Evolutionary conservation across 2,113 vertebrate genomes (phyloP), one percentile per base, ranked within the genome.

Genomic region (Neomonachus schauinslandi): DNA sequence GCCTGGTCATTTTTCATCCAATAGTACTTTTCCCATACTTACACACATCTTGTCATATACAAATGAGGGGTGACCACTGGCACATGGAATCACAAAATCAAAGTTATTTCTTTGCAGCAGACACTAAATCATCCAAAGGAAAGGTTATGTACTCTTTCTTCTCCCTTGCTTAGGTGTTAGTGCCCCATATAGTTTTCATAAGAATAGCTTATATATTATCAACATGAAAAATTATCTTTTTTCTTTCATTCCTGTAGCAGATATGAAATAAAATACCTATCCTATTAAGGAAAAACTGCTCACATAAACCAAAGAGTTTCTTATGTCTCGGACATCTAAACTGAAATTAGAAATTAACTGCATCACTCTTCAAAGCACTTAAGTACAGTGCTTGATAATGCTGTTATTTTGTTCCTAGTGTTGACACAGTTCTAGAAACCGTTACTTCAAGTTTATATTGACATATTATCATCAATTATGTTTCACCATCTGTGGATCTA

Each of bases 401-500:
- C 51, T 95, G 57, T 97, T 98, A 95, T 95, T 91, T 89, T 98
- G 71, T 97, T 98, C 91, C 94, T 97, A 96, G 77, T 94, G 92
- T 97, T 98, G 87, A 96, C 92, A 98, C 92, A 97, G 97, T 97
- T 98, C 98, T 97, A 98, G 81, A 98, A 98, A 98, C 91, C 98
- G 92, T 96, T 97, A 98, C 95, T 98, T 98, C 95, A 96, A 98
- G 97, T 98, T 99, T 98, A 97, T 96, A 97, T 63, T 98, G 98
- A 98, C 96, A 98, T 98, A 97, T 97, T 98, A 97, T 98, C 97
- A 99, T 98, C 98, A 99, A 98, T 98, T 99, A 98, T 97, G 97
- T 83, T 98, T 98, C 85, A 98, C 98, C 98, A 99, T 99, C 98
- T 99, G 98, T 98, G 98, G 87, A 91, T 91, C 93, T 99, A 99